Base-by-base conservation (phyloP, 2,113 vertebrate species). In the Myrmecobius fasciatus region DNA sequence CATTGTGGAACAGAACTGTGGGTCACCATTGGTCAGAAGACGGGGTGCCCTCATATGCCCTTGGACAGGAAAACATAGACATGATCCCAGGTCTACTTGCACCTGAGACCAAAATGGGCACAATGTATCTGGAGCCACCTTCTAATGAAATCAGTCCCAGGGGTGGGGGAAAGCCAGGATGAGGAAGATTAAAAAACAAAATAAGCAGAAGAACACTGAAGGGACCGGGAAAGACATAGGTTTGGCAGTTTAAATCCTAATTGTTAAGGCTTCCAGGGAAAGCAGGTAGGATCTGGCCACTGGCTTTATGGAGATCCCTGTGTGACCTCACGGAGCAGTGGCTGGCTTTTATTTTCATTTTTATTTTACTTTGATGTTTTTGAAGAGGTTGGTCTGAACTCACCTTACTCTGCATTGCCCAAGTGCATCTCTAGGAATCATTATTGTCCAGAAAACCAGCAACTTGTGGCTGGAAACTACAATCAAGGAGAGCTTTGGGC, bases 341-440 rank as follows among this genome's bases (percentile, higher is more conserved):
- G 56, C 12, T 52, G 20, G 4, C 46, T 25, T 24, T 24, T 53
- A 8, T 51, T 51, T 51, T n/a, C n/a, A 0, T 51, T 54, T 54
- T 2, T 95, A 51, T 8, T 90, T n/a, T 94, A 89, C 31, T 53
- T 95, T 51, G 26, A 51, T 91, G 56, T 75, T 93, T 91, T 54
- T 88, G 93, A n/a, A 48, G n/a, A 25, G 91, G 52, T 52, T 60
- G 12, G 46, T 89, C 90, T 53, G 83, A 95, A 60, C 49, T 51
- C 93, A 3, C 11, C 31, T 91, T 60, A 51, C 31, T 52, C 17
- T n/a, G n/a, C 4, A 43, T 83, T 83, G 17, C 67, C 67, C n/a
- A 75, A 75, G 36, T 22, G n/a, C 12, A 43, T 8, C 67, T 94
- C 92, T 92, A 48, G 48, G 91, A n/a, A 20, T 95, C 10, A 36